Evolutionary conservation across 2,888 invertebrate species (phyloP), one percentile per base, ranked within the genome.

Genomic region (Trichacis sp.): DNA sequence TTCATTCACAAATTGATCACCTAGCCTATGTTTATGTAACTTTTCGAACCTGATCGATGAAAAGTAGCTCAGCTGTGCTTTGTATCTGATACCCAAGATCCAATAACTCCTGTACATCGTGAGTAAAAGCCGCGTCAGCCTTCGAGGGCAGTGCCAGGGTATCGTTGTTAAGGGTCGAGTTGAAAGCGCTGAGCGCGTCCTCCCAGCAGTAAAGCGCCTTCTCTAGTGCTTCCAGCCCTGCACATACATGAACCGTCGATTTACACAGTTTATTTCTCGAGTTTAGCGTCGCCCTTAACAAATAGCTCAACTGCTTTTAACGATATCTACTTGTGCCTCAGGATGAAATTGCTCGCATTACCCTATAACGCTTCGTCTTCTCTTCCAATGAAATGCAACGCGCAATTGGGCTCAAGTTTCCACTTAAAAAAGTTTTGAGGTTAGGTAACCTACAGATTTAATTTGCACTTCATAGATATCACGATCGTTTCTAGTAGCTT

Each of bases 181-280:
- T 88, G 80, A 95, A 95, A 36, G 93, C 90, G 0, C 93, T 91
- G 70, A 97, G 85, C 9, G 97, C 96, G 85, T 97, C 96, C 85
- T 98, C 97, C 97, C 97, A 97, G 82, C 93, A 95, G 80, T 93
- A 93, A 71, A 97, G 93, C 66, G 95, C 95, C 14, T 93, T 93
- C 79, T 96, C 96, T 73, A 97, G 84, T 0, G 96, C 94, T 85
- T 97, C 97, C 92, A 97, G 93, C 33, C 96, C 95, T 93, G 84
- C 38, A 71, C 56, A 24, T 24, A n/a, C n/a, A n/a, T n/a, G n/a
- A n/a, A n/a, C n/a, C n/a, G 3, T 24, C 24, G 8, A 24, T 24
- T 69, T 14, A 73, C 52, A 64, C 58, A 64, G 67, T 70, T 72
- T 69, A 56, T 61, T 69, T 62, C 62, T 60, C 61, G 59, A 66